Evolutionary conservation across 1,140 invertebrate genomes (phyloP), one percentile per base, ranked within the genome.

Genomic region (Trissolcus basalis): DNA sequence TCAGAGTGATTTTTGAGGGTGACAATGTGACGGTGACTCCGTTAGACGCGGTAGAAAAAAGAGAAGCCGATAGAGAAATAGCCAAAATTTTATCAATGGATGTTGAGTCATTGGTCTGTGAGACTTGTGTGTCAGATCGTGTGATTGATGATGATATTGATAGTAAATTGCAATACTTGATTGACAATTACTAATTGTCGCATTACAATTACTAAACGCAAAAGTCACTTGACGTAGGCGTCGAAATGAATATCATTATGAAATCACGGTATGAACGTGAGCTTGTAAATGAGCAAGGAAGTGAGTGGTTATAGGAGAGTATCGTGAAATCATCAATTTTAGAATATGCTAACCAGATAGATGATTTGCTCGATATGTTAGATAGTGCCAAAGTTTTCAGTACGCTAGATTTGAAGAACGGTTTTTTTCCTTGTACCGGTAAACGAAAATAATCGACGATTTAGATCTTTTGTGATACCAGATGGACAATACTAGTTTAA

Each of bases 391-490:
- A 16, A 53, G 10, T 51, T 14, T 63, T 51, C 12, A 63, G 36
- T 13, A 49, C 45, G 5, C n/a, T 59, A 1, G 56, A 60, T 16
- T 10, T 60, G 32, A 51, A 55, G 49, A 55, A 55, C 14, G 44
- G 50, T n/a, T 1, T 65, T 65, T 45, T 63, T 63, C 11, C 49
- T 54, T 48, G 49, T 51, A 3, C 11, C 49, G 13, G 49, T 51
- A 33, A 13, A 35, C 10, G 32, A 35, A 16, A 11, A 3, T 16
- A 51, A 13, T 35, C 7, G 14, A 7, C 49, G 12, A 12, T 51
- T 51, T 13, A 51, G 27, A 11, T 51, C 49, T 35, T 51, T 51
- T 12, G 32, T 51, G 35, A n/a, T 51, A 6, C 49, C 49, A 16
- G 49, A 16, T 7, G 49, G 32, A 9, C 49, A 51, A 10, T 51